phyloP scores from a whole-genome alignment of 2,797 vertebrate genomes.

The Hydrolagus colliei region DNA sequence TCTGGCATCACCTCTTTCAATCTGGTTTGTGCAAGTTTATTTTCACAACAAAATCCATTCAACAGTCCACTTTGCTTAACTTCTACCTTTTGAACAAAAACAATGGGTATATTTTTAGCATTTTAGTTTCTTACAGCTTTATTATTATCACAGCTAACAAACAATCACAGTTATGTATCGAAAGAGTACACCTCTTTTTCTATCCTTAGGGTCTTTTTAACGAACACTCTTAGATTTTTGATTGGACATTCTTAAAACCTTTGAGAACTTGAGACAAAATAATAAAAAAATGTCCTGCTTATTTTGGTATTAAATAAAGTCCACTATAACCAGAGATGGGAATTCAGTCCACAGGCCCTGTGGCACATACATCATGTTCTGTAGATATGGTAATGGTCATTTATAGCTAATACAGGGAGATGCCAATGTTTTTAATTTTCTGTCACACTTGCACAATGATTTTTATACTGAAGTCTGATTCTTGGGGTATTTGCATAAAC shows the following conservation, averaged over 20 bases:
- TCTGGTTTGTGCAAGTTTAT: too few species aligned
- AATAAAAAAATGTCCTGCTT: not conserved
- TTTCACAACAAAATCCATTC: too few species aligned
- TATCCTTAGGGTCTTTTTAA: too few species aligned
- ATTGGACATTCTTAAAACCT: not conserved
- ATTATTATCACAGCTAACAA: too few species aligned
- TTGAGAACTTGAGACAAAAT: not conserved
- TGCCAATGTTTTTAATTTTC: slow-evolving; percentile 10
- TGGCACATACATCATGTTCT: too few species aligned
- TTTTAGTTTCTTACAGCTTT: too few species aligned
- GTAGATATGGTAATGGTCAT: not conserved
- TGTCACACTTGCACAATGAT: not conserved
- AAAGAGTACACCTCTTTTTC: too few species aligned
- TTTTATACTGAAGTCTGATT: not conserved
- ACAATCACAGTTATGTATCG: too few species aligned
- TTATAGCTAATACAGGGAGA: not conserved
- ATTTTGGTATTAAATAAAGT: not conserved
- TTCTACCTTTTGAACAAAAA: too few species aligned
- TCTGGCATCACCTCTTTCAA: too few species aligned
- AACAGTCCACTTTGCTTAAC: too few species aligned
- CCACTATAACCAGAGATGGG: not conserved
- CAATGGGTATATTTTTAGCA: too few species aligned
- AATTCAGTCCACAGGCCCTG: not conserved
- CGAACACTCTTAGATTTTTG: not conserved
- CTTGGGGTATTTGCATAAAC: slow-evolving; percentile 16